Evolutionary conservation across 2,113 vertebrate genomes (phyloP).

Genomic region (Notechis scutatus): DNA sequence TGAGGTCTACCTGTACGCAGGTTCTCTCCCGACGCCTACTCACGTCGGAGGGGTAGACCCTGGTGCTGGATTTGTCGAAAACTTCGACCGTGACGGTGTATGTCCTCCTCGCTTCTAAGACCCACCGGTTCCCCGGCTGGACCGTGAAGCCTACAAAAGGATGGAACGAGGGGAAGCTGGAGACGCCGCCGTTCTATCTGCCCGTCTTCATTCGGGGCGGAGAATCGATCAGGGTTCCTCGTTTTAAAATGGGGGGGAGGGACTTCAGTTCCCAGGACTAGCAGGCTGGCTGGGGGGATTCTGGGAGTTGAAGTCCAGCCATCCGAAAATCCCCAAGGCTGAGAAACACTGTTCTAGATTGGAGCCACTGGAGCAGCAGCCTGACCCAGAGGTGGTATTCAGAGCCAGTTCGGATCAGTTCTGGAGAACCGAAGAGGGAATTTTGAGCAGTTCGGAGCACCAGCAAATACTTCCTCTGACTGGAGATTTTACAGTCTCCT

Average conservation of each 20-base stretch:
- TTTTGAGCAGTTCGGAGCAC: too few relatives aligned
- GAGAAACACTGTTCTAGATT: not conserved
- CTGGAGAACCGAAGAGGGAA: too few relatives aligned
- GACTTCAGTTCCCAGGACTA: not conserved
- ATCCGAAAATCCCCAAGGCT: not conserved
- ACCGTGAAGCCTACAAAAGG: slow-evolving; percentile 58
- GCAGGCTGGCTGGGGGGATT: not conserved
- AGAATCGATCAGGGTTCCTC: not conserved
- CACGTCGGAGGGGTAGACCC: slow-evolving; percentile 66
- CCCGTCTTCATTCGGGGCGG: not conserved
- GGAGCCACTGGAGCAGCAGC: not conserved
- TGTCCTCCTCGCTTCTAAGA: slow-evolving; percentile 52
- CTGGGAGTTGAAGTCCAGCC: not conserved
- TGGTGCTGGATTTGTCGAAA: slow-evolving; percentile 61
- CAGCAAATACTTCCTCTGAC: too few relatives aligned
- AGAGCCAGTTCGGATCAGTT: too few relatives aligned
- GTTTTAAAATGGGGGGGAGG: not conserved
- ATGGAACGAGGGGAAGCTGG: too few relatives aligned
- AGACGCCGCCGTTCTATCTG: too few relatives aligned
- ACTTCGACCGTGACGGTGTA: slow-evolving; percentile 59
- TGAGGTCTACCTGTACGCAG: accelerated
- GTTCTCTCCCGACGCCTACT: slow-evolving; percentile 33
- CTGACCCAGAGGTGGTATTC: too few relatives aligned
- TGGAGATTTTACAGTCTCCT: too few relatives aligned
- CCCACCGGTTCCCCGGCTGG: slow-evolving; percentile 59